Base-by-base conservation (phyloP, 2,797 vertebrate genomes). In the Enoplosus armatus region DNA sequence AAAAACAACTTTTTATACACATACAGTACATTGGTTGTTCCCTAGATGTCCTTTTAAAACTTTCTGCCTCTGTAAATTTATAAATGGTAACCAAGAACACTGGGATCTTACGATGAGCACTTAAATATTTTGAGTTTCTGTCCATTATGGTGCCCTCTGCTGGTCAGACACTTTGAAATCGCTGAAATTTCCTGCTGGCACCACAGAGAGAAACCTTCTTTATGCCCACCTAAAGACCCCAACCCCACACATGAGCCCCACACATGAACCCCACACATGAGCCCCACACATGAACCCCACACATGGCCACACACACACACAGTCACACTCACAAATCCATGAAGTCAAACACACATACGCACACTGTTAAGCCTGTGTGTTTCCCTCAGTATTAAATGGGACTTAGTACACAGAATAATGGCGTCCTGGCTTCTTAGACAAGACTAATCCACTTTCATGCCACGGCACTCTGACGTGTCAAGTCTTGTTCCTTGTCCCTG, bases 361-460 rank as follows among this genome's bases (percentile, higher is more conserved):
- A 43, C 80, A 54, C 39, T 16, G 75, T 62, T 90, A 90, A 90
- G 82, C 85, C 87, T 56, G 64, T 83, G 82, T 87, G 83, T 87
- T 81, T 85, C 72, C 77, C 66, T 59, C 79, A 75, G 85, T 77
- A 80, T 90, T 92, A 90, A 87, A 88, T 55, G 31, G 77, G 87
- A 89, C 82, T 91, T 90, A 89, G 85, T 86, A 80, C 77, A 78
- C 78, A 79, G 81, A 90, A 93, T 90, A 90, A 92, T 80, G 79
- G 86, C 83, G 65, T 92, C 90, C 88, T 78, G 90, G 85, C 83
- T 83, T 85, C 93, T 91, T 77, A 91, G 69, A 93, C 92, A 89
- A 85, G 75, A 80, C 92, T 95, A 94, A 94, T 95, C 94, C 93
- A 92, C 90, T 94, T 94, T 95, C 93, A 94, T 84, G 90, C 87